phyloP scores from a whole-genome alignment of 2,113 vertebrate species.

The Agapornis roseicollis region DNA sequence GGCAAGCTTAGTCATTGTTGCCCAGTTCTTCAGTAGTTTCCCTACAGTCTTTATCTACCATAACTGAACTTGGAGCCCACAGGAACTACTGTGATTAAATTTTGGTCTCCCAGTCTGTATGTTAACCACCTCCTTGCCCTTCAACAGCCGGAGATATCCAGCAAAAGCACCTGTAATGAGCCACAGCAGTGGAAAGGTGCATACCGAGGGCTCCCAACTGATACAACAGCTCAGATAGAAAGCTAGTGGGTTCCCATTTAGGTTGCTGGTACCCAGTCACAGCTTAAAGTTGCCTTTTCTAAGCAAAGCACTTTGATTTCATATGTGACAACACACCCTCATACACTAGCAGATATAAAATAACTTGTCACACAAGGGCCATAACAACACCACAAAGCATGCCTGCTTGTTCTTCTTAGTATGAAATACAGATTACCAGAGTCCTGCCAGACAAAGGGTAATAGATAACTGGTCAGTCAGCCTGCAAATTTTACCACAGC shows the following conservation, averaged over 20 bases:
- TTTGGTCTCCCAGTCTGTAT: rapidly evolving
- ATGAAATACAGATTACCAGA: not conserved
- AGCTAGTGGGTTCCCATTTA: not conserved
- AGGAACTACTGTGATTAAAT: not conserved
- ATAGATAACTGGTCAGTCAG: not conserved
- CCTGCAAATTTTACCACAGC: not conserved
- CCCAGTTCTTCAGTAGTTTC: not conserved
- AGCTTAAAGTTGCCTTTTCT: not conserved
- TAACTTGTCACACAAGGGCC: not conserved
- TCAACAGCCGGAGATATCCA: not conserved
- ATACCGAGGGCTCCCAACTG: rapidly evolving
- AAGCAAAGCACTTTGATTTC: not conserved
- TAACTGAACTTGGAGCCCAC: not conserved
- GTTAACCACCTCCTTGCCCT: not conserved
- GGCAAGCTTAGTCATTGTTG: not conserved
- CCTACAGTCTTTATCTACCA: not conserved
- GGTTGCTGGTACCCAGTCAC: not conserved
- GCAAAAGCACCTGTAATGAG: not conserved
- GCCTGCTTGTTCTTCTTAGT: not conserved
- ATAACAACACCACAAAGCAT: not conserved
- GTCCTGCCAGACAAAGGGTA: not conserved
- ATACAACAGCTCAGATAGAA: not conserved
- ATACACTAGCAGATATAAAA: not conserved
- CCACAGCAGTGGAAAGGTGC: not conserved
- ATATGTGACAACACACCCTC: not conserved